Conservation (phyloP, 2,888 invertebrate species). For the Meganola albula region DNA sequence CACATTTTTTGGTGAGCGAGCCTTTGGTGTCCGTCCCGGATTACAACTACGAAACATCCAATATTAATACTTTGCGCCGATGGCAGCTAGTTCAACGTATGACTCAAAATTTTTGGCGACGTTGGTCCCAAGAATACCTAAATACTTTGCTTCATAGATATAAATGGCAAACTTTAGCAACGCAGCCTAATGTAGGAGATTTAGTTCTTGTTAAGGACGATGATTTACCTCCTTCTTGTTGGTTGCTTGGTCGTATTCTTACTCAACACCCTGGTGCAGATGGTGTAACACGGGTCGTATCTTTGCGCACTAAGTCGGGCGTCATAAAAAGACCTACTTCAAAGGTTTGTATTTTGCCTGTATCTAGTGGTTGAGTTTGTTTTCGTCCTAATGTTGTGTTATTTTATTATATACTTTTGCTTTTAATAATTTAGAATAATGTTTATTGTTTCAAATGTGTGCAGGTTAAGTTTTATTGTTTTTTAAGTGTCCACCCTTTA, state of each 20-base stretch:
- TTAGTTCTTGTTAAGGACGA: not conserved
- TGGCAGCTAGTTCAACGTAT: constrained; percentile 24
- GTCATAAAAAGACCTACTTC: too few relatives aligned
- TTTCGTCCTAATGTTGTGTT: too few relatives aligned
- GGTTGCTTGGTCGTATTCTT: constrained; percentile 1
- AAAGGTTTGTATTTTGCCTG: too few relatives aligned
- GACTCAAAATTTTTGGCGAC: constrained; percentile 23
- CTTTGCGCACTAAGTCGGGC: too few relatives aligned
- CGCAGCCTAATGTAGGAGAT: not conserved
- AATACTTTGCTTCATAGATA: not conserved
- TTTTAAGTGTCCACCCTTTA: too few relatives aligned
- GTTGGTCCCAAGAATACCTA: constrained; percentile 23
- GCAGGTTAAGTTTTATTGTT: too few relatives aligned
- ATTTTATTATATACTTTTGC: too few relatives aligned
- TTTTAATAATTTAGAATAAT: too few relatives aligned
- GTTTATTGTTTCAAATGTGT: too few relatives aligned
- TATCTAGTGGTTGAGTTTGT: too few relatives aligned
- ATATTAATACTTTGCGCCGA: constrained; percentile 4
- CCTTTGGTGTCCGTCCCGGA: constrained; percentile 4
- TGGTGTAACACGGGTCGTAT: too few relatives aligned
- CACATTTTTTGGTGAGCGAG: constrained; percentile 8
- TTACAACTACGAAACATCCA: not conserved
- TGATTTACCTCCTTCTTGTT: not conserved
- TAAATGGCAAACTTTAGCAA: not conserved
- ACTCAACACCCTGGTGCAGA: too few relatives aligned